A percentile compares a stretch with the other conserved stretches of the same genome.
Evolutionary conservation across 2,888 invertebrate genomes (phyloP).

Genomic region (Vanessa cardui): DNA sequence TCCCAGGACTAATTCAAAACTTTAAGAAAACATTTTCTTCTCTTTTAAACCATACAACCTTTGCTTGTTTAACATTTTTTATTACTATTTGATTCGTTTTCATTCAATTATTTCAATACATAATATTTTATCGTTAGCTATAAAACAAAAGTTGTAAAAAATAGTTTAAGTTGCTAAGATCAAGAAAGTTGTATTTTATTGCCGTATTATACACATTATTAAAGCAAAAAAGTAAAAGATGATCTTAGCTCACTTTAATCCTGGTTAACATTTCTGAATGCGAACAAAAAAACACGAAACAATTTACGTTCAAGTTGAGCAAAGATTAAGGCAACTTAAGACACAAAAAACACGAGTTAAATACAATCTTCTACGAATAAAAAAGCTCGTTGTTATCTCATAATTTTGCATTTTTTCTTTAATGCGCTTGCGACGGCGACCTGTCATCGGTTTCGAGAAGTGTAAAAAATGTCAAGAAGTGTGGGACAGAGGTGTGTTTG

Average conservation of each 20-base stretch:
- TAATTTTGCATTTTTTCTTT: constrained; percentile 40
- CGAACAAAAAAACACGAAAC: neutral
- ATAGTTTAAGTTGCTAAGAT: too few species aligned
- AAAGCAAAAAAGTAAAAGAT: neutral
- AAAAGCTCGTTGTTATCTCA: constrained; percentile 19
- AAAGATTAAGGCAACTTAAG: constrained; percentile 8
- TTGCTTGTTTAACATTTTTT: neutral
- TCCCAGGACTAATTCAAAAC: constrained; percentile 29
- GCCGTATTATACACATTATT: too few species aligned
- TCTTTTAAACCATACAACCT: constrained; percentile 14
- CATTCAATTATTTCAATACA: too few species aligned
- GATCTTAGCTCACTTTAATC: neutral
- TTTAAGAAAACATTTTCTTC: neutral
- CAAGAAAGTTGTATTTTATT: too few species aligned
- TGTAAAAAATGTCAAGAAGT: constrained; percentile 61
- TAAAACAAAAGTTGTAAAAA: too few species aligned
- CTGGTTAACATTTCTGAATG: neutral
- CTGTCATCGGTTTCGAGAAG: constrained; percentile 57
- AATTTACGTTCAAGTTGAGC: neutral
- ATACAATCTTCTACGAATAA: constrained; percentile 5
- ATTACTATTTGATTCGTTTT: neutral
- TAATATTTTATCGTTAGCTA: too few species aligned
- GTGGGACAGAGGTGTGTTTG: constrained; percentile 65
- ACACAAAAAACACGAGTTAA: constrained; percentile 3
- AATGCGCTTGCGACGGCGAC: constrained; percentile 35